Percentiles rank a stretch among this genome's conserved stretches.
Evolutionary conservation across 2,888 invertebrate species (phyloP).

Genomic region (Limnephilus lunatus): DNA sequence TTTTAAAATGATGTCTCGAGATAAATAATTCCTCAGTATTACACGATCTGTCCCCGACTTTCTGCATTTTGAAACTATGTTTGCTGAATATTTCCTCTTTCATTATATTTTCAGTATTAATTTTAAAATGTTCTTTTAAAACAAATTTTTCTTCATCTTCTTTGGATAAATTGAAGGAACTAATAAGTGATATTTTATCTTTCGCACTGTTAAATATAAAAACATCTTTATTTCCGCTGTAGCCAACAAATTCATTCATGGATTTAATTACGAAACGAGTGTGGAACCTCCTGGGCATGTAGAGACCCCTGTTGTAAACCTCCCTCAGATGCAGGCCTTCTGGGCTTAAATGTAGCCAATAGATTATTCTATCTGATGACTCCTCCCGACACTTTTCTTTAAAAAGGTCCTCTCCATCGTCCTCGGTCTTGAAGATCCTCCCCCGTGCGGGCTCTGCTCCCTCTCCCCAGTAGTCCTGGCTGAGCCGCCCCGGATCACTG

Average conservation of each 20-base stretch:
- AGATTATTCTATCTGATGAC: not conserved
- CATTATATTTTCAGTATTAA: not conserved
- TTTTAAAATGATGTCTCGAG: not conserved
- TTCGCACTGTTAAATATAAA: not conserved
- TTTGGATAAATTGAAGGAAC: not conserved
- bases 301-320: not conserved
- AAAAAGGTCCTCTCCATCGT: not conserved
- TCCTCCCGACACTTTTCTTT: not conserved
- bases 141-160: not conserved
- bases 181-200: not conserved
- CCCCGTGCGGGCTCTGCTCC: not conserved
- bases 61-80: not conserved
- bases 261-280: not conserved
- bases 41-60: too few species aligned
- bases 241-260: not conserved
- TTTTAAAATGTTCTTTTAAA: not conserved
- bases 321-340: not conserved
- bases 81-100: too few species aligned
- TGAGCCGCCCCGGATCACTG: not conserved
- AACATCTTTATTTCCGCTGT: not conserved
- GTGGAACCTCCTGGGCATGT: not conserved
- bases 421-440: not conserved
- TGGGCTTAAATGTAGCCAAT: not conserved
- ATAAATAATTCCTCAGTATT: not conserved
- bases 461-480: not conserved